phyloP scores from a whole-genome alignment of 2,113 vertebrate species.

The Platycercus adscitus region DNA sequence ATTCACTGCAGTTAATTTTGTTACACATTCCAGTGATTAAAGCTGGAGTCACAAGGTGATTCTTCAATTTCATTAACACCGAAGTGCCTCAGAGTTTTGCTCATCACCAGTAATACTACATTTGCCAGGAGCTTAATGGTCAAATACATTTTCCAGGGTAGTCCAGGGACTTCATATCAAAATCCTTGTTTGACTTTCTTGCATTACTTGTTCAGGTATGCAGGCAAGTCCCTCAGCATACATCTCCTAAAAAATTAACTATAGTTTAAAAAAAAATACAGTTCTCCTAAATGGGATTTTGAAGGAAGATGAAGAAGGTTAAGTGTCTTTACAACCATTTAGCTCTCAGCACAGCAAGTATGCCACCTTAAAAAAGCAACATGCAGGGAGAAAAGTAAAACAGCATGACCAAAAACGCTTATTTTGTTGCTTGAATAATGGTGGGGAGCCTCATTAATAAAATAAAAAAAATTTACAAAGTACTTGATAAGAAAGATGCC shows the following conservation, averaged over 20 bases:
- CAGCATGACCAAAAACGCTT: neutral
- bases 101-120: neutral
- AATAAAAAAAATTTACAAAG: neutral
- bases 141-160: neutral
- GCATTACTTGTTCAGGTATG: neutral
- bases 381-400: neutral
- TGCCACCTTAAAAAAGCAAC: conserved; percentile 1
- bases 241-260: neutral
- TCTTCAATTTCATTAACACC: conserved; percentile 29
- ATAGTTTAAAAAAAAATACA: neutral
- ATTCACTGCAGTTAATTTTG: neutral
- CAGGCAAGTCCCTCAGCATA: neutral
- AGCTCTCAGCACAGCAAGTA: neutral
- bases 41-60: neutral
- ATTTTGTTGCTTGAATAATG: conserved; percentile 16
- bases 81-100: neutral
- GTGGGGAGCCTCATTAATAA: neutral
- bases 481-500: conserved; percentile 22
- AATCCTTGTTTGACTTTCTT: neutral
- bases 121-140: neutral
- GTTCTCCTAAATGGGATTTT: neutral
- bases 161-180: neutral
- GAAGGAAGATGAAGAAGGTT: neutral
- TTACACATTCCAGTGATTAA: neutral
- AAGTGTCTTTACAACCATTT: neutral